Base-by-base conservation (phyloP, 2,888 invertebrate species). In the Agelastica alni region DNA sequence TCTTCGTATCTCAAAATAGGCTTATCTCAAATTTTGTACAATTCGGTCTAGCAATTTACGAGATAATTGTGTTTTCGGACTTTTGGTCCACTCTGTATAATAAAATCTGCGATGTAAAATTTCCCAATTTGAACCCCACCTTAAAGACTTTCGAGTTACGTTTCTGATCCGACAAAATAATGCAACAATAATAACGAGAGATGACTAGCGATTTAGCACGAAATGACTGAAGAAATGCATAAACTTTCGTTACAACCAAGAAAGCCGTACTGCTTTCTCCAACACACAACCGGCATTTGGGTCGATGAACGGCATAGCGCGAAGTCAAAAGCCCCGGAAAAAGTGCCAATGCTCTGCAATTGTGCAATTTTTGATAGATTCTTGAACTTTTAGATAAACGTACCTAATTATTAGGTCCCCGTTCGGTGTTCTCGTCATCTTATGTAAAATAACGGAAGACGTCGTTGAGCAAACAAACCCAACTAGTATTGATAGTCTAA, bases 241-340 rank as follows among this genome's bases (percentile, higher is more conserved):
- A 52, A 46, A 62, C 67, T 66, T 66, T 66, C 66, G 58, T 65
- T 54, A 56, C 51, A 56, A 51, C 51, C 45, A 55, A 47, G 46
- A 28, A 28, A 53, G 48, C 44, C 51, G 39, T 37, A 54, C 53
- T 59, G 61, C 61, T 61, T 61, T 61, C 61, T 61, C 61, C 52
- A 30, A 32, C 34, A 31, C 13, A 34, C 17, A 39, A 31, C n/a
- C n/a, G n/a, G 32, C 42, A 49, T 41, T 49, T 49, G 42, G 61
- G 59, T 60, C 60, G 54, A 47, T 62, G 58, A 58, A 57, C 61
- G 59, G 37, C 5, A 4, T 34, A 16, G 17, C 4, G 49, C 31
- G 47, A 52, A 61, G 70, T 65, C 70, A 68, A 70, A 69, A 69
- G 68, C 66, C 70, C 70, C 70, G 70, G 71, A 71, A 69, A 67